Evolutionary conservation across 2,888 invertebrate genomes (phyloP).

Genomic region (Homarus gammarus): DNA sequence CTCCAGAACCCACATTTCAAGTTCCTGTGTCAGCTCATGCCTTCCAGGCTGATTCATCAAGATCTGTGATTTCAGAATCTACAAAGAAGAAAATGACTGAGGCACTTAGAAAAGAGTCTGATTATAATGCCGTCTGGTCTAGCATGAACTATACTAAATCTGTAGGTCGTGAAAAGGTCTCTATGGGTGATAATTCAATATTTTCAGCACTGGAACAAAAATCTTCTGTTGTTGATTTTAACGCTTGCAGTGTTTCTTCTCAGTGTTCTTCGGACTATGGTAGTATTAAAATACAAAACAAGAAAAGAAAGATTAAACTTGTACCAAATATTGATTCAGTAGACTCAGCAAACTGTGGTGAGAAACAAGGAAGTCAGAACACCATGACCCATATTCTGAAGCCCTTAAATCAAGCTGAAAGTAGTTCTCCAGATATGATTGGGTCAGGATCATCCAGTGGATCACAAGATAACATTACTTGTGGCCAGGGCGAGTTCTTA

Average conservation of each 20-base stretch:
- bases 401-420: neutral
- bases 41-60: conserved; percentile 18
- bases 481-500: neutral
- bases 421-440: neutral
- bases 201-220: conserved; percentile 44
- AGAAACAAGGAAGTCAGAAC: neutral
- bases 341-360: neutral
- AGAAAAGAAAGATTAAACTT: conserved; percentile 49
- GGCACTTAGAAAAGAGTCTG: neutral
- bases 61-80: neutral
- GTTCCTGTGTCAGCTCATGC: conserved; percentile 32
- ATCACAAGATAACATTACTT: neutral
- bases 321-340: conserved; percentile 22
- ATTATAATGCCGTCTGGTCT: conserved; percentile 23
- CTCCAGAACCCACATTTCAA: neutral
- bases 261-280: conserved; percentile 18
- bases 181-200: conserved; percentile 20
- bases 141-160: neutral
- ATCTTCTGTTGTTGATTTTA: conserved; percentile 30
- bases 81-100: neutral
- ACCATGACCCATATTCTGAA: neutral
- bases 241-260: neutral
- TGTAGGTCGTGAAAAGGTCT: neutral
- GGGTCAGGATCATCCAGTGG: neutral
- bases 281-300: conserved; percentile 42